Conservation (phyloP, 2,797 vertebrate genomes). For the Centroberyx gerrardi region DNA sequence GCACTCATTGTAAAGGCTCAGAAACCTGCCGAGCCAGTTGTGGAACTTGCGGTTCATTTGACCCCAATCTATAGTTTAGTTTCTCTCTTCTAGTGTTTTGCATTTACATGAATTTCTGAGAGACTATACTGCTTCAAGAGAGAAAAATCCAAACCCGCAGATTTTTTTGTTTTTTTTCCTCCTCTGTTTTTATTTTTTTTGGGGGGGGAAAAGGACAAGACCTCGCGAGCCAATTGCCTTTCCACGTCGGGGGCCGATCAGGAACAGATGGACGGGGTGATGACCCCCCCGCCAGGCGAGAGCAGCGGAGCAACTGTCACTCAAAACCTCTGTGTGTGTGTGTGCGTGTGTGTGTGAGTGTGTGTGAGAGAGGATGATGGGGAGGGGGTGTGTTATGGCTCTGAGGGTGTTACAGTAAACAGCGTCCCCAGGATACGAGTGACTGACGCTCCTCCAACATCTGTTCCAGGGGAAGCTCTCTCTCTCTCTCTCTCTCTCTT, state of each 20-base stretch:
- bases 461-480: constrained; percentile 87
- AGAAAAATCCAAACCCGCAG: constrained; percentile 16
- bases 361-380: constrained; percentile 42
- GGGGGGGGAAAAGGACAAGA: constrained; percentile 75
- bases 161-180: constrained; percentile 33
- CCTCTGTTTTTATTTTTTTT: constrained; percentile 4
- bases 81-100: constrained; percentile 32
- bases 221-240: constrained; percentile 83
- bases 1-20: not conserved
- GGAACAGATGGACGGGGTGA: constrained; percentile 95
- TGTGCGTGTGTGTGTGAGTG: constrained; percentile 57
- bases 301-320: constrained; percentile 88
- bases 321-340: constrained; percentile 84
- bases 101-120: constrained; percentile 19
- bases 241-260: constrained; percentile 91
- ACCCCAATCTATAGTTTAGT: constrained; percentile 12
- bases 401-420: constrained; percentile 89
- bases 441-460: constrained; percentile 88
- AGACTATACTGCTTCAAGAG: constrained; percentile 34
- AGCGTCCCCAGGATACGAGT: constrained; percentile 85
- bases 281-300: constrained; percentile 88
- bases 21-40: constrained; percentile 45
- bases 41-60: constrained; percentile 23
- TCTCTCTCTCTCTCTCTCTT: constrained; percentile 3
- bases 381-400: constrained; percentile 87